Conservation (phyloP, 2,888 invertebrate genomes). For the Matsumyia berberina region DNA sequence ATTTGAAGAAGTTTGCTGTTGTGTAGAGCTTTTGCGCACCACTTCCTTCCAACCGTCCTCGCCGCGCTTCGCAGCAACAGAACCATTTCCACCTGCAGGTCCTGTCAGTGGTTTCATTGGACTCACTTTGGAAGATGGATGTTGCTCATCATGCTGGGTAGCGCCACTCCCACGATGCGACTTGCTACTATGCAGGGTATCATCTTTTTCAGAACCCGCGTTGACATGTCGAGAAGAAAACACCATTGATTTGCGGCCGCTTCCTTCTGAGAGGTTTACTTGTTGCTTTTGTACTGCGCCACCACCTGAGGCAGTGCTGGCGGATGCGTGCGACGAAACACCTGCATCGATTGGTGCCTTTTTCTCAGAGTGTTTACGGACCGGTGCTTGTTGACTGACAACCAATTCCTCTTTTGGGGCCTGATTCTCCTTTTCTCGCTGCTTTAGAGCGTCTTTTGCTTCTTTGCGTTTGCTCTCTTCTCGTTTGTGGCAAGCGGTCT, state of each 20-base stretch:
- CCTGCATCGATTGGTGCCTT: constrained; percentile 60
- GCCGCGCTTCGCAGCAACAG: constrained; percentile 86
- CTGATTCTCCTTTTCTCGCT: constrained; percentile 83
- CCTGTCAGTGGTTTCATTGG: constrained; percentile 84
- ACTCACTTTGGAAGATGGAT: constrained; percentile 87
- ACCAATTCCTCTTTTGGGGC: constrained; percentile 80
- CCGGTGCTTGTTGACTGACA: constrained; percentile 74
- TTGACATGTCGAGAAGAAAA: constrained; percentile 90
- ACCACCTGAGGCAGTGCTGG: constrained; percentile 58
- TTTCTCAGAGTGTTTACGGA: constrained; percentile 65
- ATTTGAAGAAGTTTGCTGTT: constrained; percentile 80
- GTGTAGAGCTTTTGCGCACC: constrained; percentile 91
- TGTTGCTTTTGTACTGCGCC: constrained; percentile 70
- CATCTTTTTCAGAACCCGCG: constrained; percentile 86
- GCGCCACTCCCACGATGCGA: constrained; percentile 39
- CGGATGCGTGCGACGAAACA: constrained; percentile 52
- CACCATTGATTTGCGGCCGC: constrained; percentile 87
- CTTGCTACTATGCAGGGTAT: constrained; percentile 79
- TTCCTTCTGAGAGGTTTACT: constrained; percentile 47
- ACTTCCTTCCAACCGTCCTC: constrained; percentile 99
- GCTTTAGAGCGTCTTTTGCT: constrained; percentile 79
- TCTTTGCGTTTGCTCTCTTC: constrained; percentile 72
- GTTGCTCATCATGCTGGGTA: constrained; percentile 83
- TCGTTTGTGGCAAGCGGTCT: constrained; percentile 39
- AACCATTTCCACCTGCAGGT: constrained; percentile 79